Evolutionary conservation across 2,888 invertebrate genomes (phyloP), one percentile per base, ranked within the genome.

Genomic region (Strigamia maritima): DNA sequence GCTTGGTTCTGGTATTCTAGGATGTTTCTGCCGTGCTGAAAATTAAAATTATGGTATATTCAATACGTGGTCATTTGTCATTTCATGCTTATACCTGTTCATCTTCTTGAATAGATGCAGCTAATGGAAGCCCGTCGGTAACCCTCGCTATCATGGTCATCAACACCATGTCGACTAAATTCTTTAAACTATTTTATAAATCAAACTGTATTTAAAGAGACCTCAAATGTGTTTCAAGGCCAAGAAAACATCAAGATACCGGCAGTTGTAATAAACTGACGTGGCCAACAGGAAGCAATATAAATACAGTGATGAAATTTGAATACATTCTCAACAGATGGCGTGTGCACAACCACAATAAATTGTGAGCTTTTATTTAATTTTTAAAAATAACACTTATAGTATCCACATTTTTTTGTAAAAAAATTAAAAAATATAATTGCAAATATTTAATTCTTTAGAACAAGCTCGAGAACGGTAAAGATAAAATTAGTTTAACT

Each of bases 1-100:
- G 99, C 99, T 89, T 99, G 98, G 87, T 97, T 98, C 87, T 98
- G 98, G 87, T 98, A 99, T 86, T 99, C 98, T 87, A 97, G 89
- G 85, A 98, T 91, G 88, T 92, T 95, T 87, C 94, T 92, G 80
- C 97, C 98, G 82, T 93, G 92, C 97, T 98, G 88, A 84, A 86
- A 86, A 80, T 35, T 8, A 74, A 28, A 49, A 76, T 22, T 60
- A 16, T 65, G 3, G 19, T 70, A 78, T 8, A 7, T 10, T 75
- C 28, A 24, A 3, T 75, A 26, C 75, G n/a, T 75, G 60, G 7
- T 6, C 7, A 60, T 35, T 35, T 35, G 35, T 4, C 35, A 6
- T 60, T n/a, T 54, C 7, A 54, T 54, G 7, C 7, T 54, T 3
- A n/a, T 89, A 97, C 97, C 91, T 97, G 95, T 87, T 98, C 98